phyloP scores from a whole-genome alignment of 1,140 invertebrate genomes.

The Conus betulinus region DNA sequence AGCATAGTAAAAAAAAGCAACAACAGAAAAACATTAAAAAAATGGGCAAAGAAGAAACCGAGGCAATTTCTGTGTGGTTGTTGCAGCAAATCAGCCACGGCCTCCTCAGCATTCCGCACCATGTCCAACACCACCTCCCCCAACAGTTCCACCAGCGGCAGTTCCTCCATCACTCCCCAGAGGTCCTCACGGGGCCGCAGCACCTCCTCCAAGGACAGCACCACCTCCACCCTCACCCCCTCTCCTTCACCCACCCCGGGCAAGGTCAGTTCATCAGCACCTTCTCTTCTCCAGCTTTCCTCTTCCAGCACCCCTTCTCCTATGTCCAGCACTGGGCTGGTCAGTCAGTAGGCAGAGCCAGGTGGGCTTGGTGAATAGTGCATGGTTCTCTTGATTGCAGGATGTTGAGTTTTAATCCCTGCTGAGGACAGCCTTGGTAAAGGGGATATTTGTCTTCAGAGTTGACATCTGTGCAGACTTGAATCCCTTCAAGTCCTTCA shows the following conservation, averaged over 20 bases:
- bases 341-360: no score
- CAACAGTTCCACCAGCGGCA: conserved; percentile 72
- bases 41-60: not conserved
- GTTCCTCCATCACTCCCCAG: conserved; percentile 70
- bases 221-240: conserved; percentile 71
- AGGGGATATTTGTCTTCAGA: no score
- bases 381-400: no score
- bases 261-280: conserved; percentile 51
- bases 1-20: not conserved
- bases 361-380: no score
- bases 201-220: conserved; percentile 71
- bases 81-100: conserved; percentile 52
- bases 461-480: no score
- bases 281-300: no score
- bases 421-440: no score
- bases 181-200: conserved; percentile 62
- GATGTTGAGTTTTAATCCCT: no score
- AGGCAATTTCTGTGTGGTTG: not conserved
- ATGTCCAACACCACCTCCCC: conserved; percentile 72
- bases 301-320: no score
- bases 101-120: conserved; percentile 62
- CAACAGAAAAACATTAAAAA: not conserved
- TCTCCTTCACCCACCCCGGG: conserved; percentile 72
- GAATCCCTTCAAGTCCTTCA: no score
- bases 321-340: no score